Base-by-base conservation (phyloP, 2,797 vertebrate genomes). In the Clamator glandarius region DNA sequence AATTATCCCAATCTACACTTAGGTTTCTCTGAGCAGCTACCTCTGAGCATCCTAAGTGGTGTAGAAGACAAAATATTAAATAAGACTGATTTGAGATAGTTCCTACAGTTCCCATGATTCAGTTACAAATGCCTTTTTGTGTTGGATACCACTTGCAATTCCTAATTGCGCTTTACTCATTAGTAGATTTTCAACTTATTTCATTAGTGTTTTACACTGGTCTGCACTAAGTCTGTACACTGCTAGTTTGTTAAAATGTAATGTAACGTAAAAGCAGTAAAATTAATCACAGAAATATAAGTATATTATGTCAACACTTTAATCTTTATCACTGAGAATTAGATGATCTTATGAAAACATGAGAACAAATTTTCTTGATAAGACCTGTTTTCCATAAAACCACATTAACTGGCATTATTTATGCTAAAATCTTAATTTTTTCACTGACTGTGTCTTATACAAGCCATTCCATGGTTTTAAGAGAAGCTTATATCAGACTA, bases 201-300 rank as follows among this genome's bases (percentile, higher is more conserved):
- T 84, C 7, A 36, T 72, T 63, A 4, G 1, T 41, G 61, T 89
- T 86, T 94, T 66, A 75, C 52, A 73, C n/a, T 68, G 36, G 15
- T 81, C 25, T 91, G 11, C 26, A 67, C 8, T 26, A 25, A 46
- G 23, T 51, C 36, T 50, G 41, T 44, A 89, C 9, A 20, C 24
- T 28, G 15, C 3, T 78, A 36, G 36, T 70, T 85, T 77, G 11
- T 20, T 21, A 82, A 82, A 59, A 41, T 59, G 5, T 78, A 55
- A 63, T 42, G 7, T 64, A 79, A 66, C 1, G 1, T n/a, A 55
- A n/a, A 67, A 72, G 58, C 35, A 41, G 24, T 78, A 58, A 83
- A 83, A 89, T 83, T 84, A 15, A 78, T 92, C 46, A 82, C 29
- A 72, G 39, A 92, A 76, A 78, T 78, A 51, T 66, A 86, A 89